These are phyloP conservation scores for Xanthorhoe designata DNA, from an alignment of 2,888 invertebrate species.

Conservation along the genomic window DNA sequence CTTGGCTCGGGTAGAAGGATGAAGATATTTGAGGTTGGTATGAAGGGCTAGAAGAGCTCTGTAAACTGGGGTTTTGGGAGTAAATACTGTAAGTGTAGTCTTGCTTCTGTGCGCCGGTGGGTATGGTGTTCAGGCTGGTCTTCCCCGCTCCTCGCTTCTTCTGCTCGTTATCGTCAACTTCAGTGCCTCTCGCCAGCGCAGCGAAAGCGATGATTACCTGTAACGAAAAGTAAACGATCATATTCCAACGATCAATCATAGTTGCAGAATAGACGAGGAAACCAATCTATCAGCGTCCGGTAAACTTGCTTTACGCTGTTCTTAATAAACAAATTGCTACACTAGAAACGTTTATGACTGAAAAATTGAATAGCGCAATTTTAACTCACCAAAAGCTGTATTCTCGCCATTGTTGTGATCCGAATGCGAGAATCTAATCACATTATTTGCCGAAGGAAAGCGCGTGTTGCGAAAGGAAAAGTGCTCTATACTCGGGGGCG, in stretches of 20 bases:
- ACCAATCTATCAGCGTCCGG: constrained; percentile 58
- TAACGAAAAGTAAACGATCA: constrained; percentile 57
- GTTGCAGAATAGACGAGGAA: constrained; percentile 50
- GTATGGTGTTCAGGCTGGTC: constrained; percentile 70
- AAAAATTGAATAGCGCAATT: constrained; percentile 32
- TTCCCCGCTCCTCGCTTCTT: constrained; percentile 78
- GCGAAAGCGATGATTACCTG: constrained; percentile 72
- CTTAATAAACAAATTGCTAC: constrained; percentile 30
- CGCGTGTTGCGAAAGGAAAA: constrained; percentile 72
- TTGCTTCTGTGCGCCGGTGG: constrained; percentile 76
- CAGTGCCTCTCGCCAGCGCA: constrained; percentile 66
- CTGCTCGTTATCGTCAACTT: constrained; percentile 73
- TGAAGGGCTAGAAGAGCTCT: constrained; percentile 53
- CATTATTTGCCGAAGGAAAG: constrained; percentile 64
- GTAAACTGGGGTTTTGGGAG: constrained; percentile 62
- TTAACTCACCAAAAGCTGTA: constrained; percentile 72
- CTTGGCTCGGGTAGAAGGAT: constrained; percentile 75
- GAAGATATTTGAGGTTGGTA: constrained; percentile 70
- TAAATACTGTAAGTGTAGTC: constrained; percentile 79
- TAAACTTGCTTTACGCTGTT: constrained; percentile 33
- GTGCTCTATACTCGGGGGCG: constrained; percentile 65
- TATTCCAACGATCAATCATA: constrained; percentile 52
- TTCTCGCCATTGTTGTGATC: constrained; percentile 64
- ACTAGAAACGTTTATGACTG: constrained; percentile 28
- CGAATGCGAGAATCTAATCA: constrained; percentile 53